phyloP scores from a whole-genome alignment of 2,797 vertebrate species.

The Enteromius mattozi region DNA sequence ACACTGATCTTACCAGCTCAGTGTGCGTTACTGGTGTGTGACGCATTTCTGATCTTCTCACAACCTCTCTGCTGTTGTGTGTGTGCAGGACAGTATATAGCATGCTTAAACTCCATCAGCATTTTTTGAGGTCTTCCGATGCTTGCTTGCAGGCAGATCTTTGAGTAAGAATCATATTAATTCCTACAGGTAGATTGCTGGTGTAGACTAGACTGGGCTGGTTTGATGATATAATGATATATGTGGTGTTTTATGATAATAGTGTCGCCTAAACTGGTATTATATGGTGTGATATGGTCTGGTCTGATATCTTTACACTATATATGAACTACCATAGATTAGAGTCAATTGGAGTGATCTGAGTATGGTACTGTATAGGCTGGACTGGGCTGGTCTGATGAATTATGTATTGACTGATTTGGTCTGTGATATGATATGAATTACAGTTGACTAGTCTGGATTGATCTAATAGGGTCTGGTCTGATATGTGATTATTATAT shows the following conservation, averaged over 20 bases:
- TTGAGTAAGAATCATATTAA: not conserved
- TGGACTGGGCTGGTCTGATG: not conserved
- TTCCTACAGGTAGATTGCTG: not conserved
- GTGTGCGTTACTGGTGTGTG: constrained; percentile 45
- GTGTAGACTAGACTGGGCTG: not conserved
- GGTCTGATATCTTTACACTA: not conserved
- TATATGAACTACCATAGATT: not conserved
- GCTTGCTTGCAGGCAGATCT: constrained; percentile 28
- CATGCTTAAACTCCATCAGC: not conserved
- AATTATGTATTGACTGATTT: not conserved
- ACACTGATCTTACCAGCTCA: constrained; percentile 77
- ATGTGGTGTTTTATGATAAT: not conserved
- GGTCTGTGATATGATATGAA: not conserved
- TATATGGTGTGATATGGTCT: not conserved
- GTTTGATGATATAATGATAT: not conserved
- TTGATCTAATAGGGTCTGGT: not conserved
- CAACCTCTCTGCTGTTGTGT: constrained; percentile 21
- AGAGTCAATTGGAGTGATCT: not conserved
- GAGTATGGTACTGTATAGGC: not conserved
- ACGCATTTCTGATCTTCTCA: constrained; percentile 36
- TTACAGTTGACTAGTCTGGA: not conserved
- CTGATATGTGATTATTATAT: not conserved
- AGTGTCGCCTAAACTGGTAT: not conserved
- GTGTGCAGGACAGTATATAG: not conserved
- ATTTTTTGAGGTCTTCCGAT: constrained; percentile 9